phyloP scores from a whole-genome alignment of 2,888 invertebrate species.

The Adelognathus sp. region DNA sequence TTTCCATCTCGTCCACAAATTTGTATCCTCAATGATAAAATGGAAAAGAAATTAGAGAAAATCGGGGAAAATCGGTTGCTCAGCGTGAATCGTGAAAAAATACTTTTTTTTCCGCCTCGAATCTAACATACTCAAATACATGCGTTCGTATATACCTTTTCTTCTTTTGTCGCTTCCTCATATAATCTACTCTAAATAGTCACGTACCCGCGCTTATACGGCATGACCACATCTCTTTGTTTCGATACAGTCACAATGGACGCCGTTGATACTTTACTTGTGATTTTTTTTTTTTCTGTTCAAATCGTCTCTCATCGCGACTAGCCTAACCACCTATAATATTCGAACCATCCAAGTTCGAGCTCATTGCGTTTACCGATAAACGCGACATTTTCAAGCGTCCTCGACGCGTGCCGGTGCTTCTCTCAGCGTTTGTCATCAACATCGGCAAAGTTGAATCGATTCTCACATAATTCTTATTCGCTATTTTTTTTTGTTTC shows the following conservation, averaged over 20 bases:
- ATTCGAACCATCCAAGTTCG: conserved; percentile 49
- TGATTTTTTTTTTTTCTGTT: conserved; percentile 43
- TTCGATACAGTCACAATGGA: conserved; percentile 60
- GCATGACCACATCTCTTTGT: conserved; percentile 54
- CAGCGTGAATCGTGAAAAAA: too few species aligned
- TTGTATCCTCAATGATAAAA: too few species aligned
- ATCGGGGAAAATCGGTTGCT: too few species aligned
- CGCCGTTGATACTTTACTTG: conserved; percentile 65
- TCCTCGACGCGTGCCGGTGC: conserved; percentile 24
- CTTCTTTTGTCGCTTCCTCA: conserved; percentile 58
- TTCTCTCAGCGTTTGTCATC: conserved; percentile 21
- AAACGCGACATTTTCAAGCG: conserved; percentile 13
- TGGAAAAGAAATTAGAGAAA: too few species aligned
- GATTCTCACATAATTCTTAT: too few species aligned
- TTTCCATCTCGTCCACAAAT: too few species aligned
- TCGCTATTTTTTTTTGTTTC: background rate
- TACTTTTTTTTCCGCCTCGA: too few species aligned
- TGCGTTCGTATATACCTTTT: conserved; percentile 60
- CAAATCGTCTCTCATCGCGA: conserved; percentile 63
- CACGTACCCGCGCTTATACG: conserved; percentile 71
- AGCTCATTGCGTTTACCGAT: conserved; percentile 52
- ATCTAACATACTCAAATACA: conserved; percentile 59
- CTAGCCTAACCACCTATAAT: conserved; percentile 72
- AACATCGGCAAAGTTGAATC: conserved; percentile 26
- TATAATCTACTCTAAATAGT: conserved; percentile 73